Conservation (phyloP, 1,140 invertebrate genomes). For the Dolichoris vasculosae region DNA sequence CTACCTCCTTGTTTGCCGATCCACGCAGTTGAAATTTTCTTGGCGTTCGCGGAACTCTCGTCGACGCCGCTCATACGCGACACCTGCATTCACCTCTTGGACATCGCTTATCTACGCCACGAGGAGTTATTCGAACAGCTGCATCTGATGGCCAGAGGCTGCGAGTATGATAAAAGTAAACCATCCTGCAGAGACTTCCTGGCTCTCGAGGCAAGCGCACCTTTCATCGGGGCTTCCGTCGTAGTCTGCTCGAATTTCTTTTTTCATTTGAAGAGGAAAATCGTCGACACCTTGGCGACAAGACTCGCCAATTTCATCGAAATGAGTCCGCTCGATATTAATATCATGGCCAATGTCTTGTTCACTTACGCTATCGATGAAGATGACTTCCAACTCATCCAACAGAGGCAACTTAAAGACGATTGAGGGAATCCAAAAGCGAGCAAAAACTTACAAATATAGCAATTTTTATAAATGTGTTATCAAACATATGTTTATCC, state of each 20-base stretch:
- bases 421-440: too few species aligned
- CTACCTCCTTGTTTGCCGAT: slow-evolving; percentile 22
- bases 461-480: not conserved
- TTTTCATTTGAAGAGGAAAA: slow-evolving; percentile 31
- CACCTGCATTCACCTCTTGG: slow-evolving; percentile 28
- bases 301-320: slow-evolving; percentile 36
- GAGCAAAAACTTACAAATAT: too few species aligned
- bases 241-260: slow-evolving; percentile 59
- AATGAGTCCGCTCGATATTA: slow-evolving; percentile 33
- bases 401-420: not conserved
- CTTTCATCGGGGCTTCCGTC: slow-evolving; percentile 58
- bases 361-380: slow-evolving; percentile 44
- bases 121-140: slow-evolving; percentile 56
- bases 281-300: slow-evolving; percentile 4
- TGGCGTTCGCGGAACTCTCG: slow-evolving; percentile 6
- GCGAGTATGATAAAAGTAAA: slow-evolving; percentile 10
- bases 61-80: not conserved
- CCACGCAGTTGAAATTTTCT: slow-evolving; percentile 34
- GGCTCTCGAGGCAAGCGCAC: slow-evolving; percentile 54
- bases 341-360: slow-evolving; percentile 50
- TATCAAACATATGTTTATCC: not conserved
- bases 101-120: slow-evolving; percentile 56
- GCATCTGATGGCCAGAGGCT: slow-evolving; percentile 48
- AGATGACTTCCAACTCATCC: slow-evolving; percentile 33
- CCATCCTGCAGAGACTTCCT: slow-evolving; percentile 46